A percentile compares a stretch with the other conserved stretches of the same genome.
Conservation (phyloP, 1,140 invertebrate species). For the Diuraphis noxia region DNA sequence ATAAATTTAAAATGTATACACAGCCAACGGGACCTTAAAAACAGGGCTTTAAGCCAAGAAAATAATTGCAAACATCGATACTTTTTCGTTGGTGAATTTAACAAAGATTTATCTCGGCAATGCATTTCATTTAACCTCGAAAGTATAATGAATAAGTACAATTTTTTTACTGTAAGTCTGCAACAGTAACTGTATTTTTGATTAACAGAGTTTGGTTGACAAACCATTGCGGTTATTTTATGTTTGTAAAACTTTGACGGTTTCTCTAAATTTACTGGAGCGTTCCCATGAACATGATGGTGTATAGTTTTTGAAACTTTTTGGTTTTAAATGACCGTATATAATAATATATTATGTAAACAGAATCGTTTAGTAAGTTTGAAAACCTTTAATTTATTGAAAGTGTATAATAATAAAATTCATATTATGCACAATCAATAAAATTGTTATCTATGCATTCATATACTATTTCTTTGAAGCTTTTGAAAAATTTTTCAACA, state of each 20-base stretch:
- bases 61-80: slow-evolving; percentile 27
- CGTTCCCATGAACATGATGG: background rate
- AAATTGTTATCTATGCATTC: background rate
- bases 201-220: background rate
- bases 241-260: background rate
- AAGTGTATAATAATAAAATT: background rate
- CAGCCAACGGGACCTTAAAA: background rate
- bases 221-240: background rate
- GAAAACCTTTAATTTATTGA: background rate
- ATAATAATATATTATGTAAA: background rate
- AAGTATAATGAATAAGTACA: background rate
- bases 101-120: background rate
- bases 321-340: background rate
- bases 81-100: background rate
- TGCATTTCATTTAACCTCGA: background rate
- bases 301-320: background rate
- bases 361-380: background rate
- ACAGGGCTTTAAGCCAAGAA: background rate
- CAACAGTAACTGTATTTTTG: background rate
- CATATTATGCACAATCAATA: background rate
- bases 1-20: slow-evolving; percentile 29
- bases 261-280: background rate
- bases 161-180: too few relatives aligned
- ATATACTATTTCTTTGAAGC: background rate
- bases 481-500: background rate